These are phyloP conservation scores for Dastarcus helophoroides DNA, from an alignment of 2,888 invertebrate genomes.

Conservation along the genomic window DNA sequence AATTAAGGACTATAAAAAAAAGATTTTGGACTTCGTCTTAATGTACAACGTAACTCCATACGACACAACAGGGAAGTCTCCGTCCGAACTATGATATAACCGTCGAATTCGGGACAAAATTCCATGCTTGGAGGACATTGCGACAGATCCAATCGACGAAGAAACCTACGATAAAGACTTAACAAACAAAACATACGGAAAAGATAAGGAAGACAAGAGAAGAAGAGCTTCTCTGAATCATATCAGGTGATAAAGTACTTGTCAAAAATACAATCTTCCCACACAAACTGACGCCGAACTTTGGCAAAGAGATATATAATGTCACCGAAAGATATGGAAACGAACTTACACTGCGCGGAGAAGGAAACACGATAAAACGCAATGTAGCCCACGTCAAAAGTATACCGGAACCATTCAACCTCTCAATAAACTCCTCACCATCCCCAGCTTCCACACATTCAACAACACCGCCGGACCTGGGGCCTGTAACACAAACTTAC, in stretches of 20 bases:
- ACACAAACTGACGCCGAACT: slow-evolving; percentile 1
- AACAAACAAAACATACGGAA: not conserved
- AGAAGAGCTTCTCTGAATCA: not conserved
- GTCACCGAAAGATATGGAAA: not conserved
- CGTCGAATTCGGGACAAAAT: no score
- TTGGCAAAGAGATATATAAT: not conserved
- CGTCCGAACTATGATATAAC: no score
- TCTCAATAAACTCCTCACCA: no score
- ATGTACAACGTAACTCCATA: slow-evolving; percentile 18
- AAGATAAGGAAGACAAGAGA: not conserved
- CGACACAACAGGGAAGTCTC: slow-evolving; percentile 18
- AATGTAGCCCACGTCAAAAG: no score
- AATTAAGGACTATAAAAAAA: slow-evolving; percentile 12
- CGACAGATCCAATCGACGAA: no score
- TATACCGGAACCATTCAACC: no score
- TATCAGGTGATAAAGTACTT: not conserved
- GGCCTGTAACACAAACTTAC: no score
- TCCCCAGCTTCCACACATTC: no score
- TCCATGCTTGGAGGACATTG: slow-evolving; percentile 10
- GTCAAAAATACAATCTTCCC: slow-evolving; percentile 1
- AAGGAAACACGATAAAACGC: no score
- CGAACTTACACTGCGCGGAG: no score
- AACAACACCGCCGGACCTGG: no score
- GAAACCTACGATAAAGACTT: slow-evolving; percentile 1
- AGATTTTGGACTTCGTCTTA: slow-evolving; percentile 12